Conservation (phyloP, 2,888 invertebrate genomes). For the Camptogramma bilineatum region DNA sequence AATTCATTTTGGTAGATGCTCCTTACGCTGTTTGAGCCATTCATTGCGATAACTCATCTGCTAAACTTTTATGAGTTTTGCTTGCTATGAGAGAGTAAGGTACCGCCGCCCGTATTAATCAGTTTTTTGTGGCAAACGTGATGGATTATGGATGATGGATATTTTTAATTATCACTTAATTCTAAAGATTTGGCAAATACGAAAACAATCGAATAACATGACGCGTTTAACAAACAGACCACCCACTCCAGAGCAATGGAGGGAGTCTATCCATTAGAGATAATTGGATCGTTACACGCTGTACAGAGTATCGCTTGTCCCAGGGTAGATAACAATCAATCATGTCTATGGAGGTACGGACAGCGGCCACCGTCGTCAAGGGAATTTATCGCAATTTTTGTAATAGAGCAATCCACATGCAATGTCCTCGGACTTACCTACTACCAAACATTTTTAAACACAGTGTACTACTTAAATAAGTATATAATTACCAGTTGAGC, state of each 20-base stretch:
- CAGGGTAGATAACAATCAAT: slow-evolving; percentile 50
- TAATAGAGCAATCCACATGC: slow-evolving; percentile 34
- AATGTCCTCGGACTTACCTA: neutral
- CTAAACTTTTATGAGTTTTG: slow-evolving; percentile 49
- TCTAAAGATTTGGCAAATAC: neutral
- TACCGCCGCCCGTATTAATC: neutral
- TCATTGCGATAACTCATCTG: slow-evolving; percentile 46
- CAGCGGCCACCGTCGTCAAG: slow-evolving; percentile 39
- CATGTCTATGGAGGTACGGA: slow-evolving; percentile 51
- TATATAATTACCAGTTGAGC: too few relatives aligned
- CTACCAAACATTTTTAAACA: too few relatives aligned
- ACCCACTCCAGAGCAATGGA: slow-evolving; percentile 44
- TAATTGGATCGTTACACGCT: slow-evolving; percentile 70
- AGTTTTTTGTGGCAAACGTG: neutral
- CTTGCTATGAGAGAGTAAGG: slow-evolving; percentile 5
- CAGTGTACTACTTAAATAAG: too few relatives aligned
- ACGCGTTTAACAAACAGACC: slow-evolving; percentile 32
- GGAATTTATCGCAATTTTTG: slow-evolving; percentile 44
- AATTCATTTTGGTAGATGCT: slow-evolving; percentile 57
- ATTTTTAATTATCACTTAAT: neutral
- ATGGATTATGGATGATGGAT: neutral
- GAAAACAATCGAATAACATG: slow-evolving; percentile 15
- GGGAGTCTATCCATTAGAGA: slow-evolving; percentile 73
- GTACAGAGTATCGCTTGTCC: slow-evolving; percentile 37
- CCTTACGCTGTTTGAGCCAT: slow-evolving; percentile 46